Evolutionary conservation across 2,113 vertebrate species (phyloP).

Genomic region (Semicossyphus pulcher): DNA sequence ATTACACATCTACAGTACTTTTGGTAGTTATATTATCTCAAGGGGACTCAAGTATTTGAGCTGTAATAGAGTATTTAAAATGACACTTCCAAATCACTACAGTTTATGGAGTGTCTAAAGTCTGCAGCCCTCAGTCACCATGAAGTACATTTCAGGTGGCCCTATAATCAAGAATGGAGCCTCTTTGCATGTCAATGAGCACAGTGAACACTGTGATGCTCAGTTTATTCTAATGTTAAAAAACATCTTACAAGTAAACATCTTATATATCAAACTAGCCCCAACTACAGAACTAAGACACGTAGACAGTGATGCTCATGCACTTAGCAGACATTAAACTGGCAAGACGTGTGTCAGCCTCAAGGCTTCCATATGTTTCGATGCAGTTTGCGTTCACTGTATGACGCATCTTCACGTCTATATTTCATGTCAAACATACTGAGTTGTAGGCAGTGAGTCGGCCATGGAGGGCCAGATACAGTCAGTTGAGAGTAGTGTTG

Average conservation of each 20-base stretch:
- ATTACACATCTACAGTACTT: slow-evolving; percentile 31
- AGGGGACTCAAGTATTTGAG: slow-evolving; percentile 46
- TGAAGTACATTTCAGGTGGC: slow-evolving; percentile 42
- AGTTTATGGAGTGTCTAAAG: slow-evolving; percentile 34
- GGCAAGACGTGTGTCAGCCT: slow-evolving; percentile 44
- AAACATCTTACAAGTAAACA: slow-evolving; percentile 2
- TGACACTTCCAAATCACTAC: slow-evolving; percentile 32
- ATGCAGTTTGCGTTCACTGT: slow-evolving; percentile 23
- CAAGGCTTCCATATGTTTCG: slow-evolving; percentile 46
- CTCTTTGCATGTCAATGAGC: slow-evolving; percentile 40
- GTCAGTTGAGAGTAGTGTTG: neutral
- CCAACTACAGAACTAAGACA: slow-evolving; percentile 15
- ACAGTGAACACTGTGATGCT: slow-evolving; percentile 12
- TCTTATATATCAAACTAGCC: slow-evolving; percentile 15
- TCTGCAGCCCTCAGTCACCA: slow-evolving; percentile 23
- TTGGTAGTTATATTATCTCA: slow-evolving; percentile 30
- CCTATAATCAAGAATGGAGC: slow-evolving; percentile 28
- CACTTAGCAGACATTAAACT: slow-evolving; percentile 27
- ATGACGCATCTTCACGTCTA: slow-evolving; percentile 26
- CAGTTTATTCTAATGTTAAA: slow-evolving; percentile 17
- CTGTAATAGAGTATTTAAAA: slow-evolving; percentile 28
- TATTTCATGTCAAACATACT: neutral
- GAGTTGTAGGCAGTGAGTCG: neutral
- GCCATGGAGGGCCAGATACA: neutral
- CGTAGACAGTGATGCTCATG: slow-evolving; percentile 6